Evolutionary conservation across 2,113 vertebrate species (phyloP).

Genomic region (Limnothrissa miodon): DNA sequence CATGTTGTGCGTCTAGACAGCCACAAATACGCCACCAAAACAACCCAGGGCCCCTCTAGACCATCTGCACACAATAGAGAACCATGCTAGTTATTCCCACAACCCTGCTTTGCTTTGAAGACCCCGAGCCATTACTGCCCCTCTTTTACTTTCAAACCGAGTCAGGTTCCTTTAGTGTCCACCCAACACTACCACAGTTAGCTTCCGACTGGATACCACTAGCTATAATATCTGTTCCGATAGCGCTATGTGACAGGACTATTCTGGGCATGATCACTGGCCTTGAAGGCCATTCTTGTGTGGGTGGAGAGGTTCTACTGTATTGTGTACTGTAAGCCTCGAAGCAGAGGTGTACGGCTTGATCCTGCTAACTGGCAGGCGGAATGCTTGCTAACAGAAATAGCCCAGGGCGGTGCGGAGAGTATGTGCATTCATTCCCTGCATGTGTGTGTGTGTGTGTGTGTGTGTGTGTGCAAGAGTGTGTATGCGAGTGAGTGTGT

Average conservation of each 20-base stretch:
- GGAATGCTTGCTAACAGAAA: constrained; percentile 41
- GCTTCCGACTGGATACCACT: not conserved
- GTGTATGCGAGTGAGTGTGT: not conserved
- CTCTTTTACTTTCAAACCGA: not conserved
- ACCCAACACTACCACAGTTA: not conserved
- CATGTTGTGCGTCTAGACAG: constrained; percentile 49
- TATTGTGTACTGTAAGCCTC: not conserved
- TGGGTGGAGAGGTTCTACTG: not conserved
- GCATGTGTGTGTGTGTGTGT: not conserved
- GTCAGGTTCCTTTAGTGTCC: not conserved
- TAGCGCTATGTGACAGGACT: not conserved
- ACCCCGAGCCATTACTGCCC: constrained; percentile 14
- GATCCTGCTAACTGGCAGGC: constrained; percentile 10
- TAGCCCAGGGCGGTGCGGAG: constrained; percentile 31
- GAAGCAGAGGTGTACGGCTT: not conserved
- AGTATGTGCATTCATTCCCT: not conserved
- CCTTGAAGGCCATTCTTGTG: not conserved
- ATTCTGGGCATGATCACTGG: constrained; percentile 2
- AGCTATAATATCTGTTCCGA: not conserved
- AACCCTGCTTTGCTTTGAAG: not conserved
- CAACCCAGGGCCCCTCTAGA: not conserved
- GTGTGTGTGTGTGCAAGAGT: constrained; percentile 1
- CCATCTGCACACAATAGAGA: constrained; percentile 8
- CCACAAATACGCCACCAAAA: constrained; percentile 32
- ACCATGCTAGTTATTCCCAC: not conserved